Conservation (phyloP, 2,113 vertebrate species). For the Eretmochelys imbricata region DNA sequence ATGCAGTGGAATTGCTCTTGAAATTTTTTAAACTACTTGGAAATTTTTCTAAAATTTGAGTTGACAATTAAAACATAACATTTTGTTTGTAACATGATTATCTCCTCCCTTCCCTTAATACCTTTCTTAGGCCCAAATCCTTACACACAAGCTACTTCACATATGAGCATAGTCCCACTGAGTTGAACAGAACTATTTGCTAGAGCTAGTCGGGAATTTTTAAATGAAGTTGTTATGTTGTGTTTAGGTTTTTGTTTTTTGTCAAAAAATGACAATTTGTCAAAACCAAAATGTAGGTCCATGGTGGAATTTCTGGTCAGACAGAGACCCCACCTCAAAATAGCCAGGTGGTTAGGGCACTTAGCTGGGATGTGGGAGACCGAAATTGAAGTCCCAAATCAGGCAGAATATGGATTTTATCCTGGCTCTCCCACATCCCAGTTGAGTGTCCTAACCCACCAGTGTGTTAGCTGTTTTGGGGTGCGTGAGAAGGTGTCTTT, state of each 20-base stretch:
- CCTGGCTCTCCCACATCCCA: background rate
- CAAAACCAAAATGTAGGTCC: background rate
- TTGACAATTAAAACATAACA: background rate
- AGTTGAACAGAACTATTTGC: background rate
- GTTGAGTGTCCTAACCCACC: background rate
- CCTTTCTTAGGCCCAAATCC: background rate
- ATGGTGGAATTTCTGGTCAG: no score
- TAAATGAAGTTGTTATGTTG: background rate
- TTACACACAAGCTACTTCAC: background rate
- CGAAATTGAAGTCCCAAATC: background rate
- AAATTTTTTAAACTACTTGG: background rate
- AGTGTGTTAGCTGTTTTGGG: background rate
- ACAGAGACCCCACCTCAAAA: no score
- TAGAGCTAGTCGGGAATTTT: background rate
- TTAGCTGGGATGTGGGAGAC: background rate
- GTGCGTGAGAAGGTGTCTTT: background rate
- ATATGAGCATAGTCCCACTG: fast-evolving
- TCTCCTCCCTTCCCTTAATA: background rate
- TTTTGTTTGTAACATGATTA: background rate
- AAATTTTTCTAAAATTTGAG: background rate
- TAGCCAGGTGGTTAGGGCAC: background rate
- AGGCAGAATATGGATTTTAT: background rate
- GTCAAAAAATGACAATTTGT: background rate
- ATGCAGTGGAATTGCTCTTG: background rate
- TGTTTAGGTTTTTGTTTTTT: no score